Conservation (phyloP, 2,113 vertebrate species). For the Tichodroma muraria region DNA sequence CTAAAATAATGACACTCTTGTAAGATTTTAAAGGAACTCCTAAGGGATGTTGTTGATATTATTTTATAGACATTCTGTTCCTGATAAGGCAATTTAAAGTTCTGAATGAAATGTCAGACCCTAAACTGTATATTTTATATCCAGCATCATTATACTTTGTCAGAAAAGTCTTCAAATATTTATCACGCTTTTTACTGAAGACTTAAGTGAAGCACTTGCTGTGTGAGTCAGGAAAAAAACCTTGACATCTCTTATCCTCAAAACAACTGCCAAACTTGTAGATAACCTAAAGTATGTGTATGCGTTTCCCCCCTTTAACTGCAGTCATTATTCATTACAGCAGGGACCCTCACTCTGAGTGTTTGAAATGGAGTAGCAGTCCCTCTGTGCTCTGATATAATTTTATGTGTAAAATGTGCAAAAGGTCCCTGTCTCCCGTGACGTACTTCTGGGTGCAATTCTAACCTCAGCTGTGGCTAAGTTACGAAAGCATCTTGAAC, state of each 20-base stretch:
- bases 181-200: neutral
- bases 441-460: neutral
- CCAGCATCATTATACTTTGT: neutral
- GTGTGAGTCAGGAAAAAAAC: neutral
- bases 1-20: neutral
- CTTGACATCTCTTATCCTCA: neutral
- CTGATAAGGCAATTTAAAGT: neutral
- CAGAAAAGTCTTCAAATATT: neutral
- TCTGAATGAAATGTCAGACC: neutral
- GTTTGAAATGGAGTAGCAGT: neutral
- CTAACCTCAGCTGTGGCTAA: neutral
- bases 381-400: neutral
- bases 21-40: neutral
- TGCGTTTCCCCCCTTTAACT: neutral
- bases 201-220: neutral
- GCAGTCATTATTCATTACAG: neutral
- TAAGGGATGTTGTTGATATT: neutral
- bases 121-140: neutral
- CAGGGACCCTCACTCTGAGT: neutral
- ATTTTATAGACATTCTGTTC: neutral
- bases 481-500: neutral
- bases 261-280: neutral
- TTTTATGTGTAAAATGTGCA: neutral
- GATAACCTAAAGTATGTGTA: neutral
- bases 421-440: neutral